Percentiles rank a stretch among this genome's conserved stretches.
These are phyloP conservation scores for Cydia splendana DNA, from an alignment of 1,140 invertebrate genomes.

Conservation along the genomic window DNA sequence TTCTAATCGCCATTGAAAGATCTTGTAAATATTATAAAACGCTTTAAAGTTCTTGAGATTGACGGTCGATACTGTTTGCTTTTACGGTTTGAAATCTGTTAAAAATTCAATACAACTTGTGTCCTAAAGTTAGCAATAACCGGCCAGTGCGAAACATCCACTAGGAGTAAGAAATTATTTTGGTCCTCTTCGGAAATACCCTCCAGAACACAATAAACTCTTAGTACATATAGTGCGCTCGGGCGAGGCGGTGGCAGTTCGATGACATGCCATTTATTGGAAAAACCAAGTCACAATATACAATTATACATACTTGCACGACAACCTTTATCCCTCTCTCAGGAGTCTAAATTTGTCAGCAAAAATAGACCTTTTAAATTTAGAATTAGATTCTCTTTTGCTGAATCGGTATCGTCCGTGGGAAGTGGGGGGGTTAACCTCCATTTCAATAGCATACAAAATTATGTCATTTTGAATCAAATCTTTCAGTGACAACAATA, in stretches of 20 bases:
- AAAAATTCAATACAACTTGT: slow-evolving; percentile 56
- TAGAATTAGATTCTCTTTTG: too few species aligned
- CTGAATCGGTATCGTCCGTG: too few species aligned
- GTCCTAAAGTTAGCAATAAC: slow-evolving; percentile 68
- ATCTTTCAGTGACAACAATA: too few species aligned
- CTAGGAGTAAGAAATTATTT: slow-evolving; percentile 71
- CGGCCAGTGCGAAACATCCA: slow-evolving; percentile 77
- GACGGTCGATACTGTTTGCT: slow-evolving; percentile 37
- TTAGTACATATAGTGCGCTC: slow-evolving; percentile 67
- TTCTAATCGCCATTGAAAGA: slow-evolving; percentile 46
- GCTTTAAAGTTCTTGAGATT: slow-evolving; percentile 47
- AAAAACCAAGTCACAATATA: background rate
- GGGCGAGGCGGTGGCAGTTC: slow-evolving; percentile 42
- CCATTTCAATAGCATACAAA: too few species aligned
- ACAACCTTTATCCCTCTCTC: too few species aligned
- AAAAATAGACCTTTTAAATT: too few species aligned
- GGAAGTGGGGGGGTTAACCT: too few species aligned
- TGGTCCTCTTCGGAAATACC: slow-evolving; percentile 71
- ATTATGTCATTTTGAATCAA: too few species aligned
- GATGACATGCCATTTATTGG: background rate
- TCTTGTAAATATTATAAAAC: slow-evolving; percentile 55
- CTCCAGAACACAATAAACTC: slow-evolving; percentile 72
- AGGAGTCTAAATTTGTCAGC: too few species aligned
- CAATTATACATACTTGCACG: background rate
- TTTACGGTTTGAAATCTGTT: slow-evolving; percentile 55